Conservation (phyloP, 2,888 invertebrate genomes). For the Azorinus chamasolen region DNA sequence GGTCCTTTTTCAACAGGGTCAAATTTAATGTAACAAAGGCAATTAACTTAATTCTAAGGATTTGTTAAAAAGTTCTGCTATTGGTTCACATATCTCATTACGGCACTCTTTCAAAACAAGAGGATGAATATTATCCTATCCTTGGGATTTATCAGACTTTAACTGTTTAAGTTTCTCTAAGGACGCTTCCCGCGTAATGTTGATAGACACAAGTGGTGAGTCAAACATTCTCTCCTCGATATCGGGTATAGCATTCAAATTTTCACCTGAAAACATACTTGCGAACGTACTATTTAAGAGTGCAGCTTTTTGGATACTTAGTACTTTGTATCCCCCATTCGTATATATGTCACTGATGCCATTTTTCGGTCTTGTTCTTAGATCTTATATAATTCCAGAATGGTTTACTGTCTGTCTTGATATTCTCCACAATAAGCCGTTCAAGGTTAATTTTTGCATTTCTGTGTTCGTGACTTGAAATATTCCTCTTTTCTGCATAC, state of each 20-base stretch:
- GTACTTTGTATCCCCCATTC: background rate
- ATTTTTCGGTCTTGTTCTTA: background rate
- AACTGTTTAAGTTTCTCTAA: background rate
- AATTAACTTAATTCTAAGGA: background rate
- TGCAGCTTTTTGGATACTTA: background rate
- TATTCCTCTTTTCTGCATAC: background rate
- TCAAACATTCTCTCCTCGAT: background rate
- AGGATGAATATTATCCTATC: slow-evolving; percentile 4
- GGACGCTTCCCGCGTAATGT: background rate
- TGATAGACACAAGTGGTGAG: background rate
- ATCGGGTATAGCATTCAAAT: background rate
- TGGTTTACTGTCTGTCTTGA: background rate
- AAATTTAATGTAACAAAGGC: background rate
- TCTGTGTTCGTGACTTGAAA: background rate
- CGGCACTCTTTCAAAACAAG: background rate
- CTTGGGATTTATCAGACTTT: background rate
- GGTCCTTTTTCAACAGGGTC: too few relatives aligned
- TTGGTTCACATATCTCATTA: background rate
- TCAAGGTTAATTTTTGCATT: background rate
- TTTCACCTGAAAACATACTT: background rate
- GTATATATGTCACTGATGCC: background rate
- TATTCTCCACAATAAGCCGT: background rate
- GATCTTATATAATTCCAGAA: slow-evolving; percentile 8
- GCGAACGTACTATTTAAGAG: too few relatives aligned
- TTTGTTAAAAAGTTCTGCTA: slow-evolving; percentile 4